phyloP scores from a whole-genome alignment of 2,113 vertebrate genomes.

The Ginglymostoma cirratum region DNA sequence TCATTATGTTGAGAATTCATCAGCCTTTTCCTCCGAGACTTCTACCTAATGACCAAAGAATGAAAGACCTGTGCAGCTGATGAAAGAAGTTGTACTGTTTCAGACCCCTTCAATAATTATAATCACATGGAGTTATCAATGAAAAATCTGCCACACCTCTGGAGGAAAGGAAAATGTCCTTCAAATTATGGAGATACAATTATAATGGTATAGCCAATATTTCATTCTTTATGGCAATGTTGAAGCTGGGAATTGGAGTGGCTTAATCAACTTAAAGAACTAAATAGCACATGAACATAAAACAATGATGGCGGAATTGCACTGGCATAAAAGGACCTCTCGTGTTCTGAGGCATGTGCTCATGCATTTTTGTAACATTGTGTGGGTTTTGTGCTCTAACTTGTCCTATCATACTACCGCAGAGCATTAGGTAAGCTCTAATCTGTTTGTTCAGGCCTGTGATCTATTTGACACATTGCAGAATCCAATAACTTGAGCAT shows the following conservation, averaged over 20 bases:
- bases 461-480: conserved; percentile 16
- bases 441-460: conserved; percentile 6
- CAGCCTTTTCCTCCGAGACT: conserved; percentile 26
- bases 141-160: background rate
- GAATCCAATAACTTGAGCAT: background rate
- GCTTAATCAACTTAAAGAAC: conserved; percentile 31
- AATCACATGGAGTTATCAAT: background rate
- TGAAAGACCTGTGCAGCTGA: conserved; percentile 21
- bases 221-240: background rate
- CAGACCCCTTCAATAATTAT: background rate
- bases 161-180: background rate
- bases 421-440: conserved; percentile 12
- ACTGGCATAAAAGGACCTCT: background rate
- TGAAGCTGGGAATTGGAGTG: conserved; percentile 29
- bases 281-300: conserved; percentile 17
- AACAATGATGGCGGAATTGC: conserved; percentile 14
- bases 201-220: conserved; percentile 16
- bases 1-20: conserved; percentile 12
- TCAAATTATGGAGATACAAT: background rate
- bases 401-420: background rate
- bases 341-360: conserved; percentile 7
- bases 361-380: conserved; percentile 37
- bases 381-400: conserved; percentile 19
- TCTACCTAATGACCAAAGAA: conserved; percentile 34
- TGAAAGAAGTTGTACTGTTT: background rate